A percentile compares a stretch with the other conserved stretches of the same genome.
These are phyloP conservation scores for Pseudococcus viburni DNA, from an alignment of 2,888 invertebrate genomes.

Conservation along the genomic window DNA sequence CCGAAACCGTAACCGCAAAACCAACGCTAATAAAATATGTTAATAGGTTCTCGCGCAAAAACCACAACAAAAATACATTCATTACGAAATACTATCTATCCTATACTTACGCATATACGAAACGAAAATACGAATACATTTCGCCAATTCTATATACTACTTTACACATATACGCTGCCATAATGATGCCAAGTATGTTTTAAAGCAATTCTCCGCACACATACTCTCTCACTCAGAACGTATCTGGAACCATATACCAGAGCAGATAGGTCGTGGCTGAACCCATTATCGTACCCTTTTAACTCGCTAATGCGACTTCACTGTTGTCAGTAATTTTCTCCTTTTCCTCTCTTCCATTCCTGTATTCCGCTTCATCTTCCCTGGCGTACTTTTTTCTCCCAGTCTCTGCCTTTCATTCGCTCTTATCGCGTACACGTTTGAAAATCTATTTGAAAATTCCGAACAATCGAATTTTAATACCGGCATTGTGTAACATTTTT, in stretches of 20 bases:
- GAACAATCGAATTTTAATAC: conserved; percentile 51
- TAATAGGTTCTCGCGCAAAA: conserved; percentile 48
- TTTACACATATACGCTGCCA: not conserved
- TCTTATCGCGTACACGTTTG: conserved; percentile 19
- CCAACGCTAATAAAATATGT: conserved; percentile 52
- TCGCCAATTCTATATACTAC: conserved; percentile 31
- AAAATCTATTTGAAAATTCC: conserved; percentile 41
- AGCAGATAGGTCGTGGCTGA: conserved; percentile 48
- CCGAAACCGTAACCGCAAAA: not conserved
- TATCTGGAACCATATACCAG: not conserved
- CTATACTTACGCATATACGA: not conserved
- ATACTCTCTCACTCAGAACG: not conserved
- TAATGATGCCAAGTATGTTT: conserved; percentile 55
- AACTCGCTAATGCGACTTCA: conserved; percentile 58
- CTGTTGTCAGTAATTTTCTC: conserved; percentile 56
- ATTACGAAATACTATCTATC: not conserved
- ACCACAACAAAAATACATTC: conserved; percentile 48
- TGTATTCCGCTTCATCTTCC: not conserved
- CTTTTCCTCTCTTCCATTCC: not conserved
- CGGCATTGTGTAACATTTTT: conserved; percentile 29
- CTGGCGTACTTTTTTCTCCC: not conserved
- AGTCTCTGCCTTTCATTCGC: not conserved
- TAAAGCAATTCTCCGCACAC: conserved; percentile 24
- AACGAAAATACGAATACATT: conserved; percentile 28
- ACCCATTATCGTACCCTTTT: conserved; percentile 58